These are phyloP conservation scores for Hycleus phaleratus DNA, from an alignment of 1,140 invertebrate genomes.

Conservation along the genomic window DNA sequence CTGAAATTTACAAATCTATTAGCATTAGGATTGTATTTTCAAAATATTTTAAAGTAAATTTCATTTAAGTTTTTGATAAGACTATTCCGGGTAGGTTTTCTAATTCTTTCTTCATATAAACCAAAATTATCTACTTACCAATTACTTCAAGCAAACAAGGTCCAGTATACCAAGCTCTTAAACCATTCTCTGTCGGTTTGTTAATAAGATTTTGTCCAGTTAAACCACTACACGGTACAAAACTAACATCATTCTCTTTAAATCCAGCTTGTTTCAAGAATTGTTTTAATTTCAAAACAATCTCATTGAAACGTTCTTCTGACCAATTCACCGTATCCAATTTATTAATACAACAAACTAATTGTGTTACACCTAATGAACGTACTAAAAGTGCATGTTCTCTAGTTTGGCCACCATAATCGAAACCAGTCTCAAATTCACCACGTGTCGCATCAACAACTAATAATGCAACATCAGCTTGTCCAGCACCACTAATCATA, in stretches of 20 bases:
- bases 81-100: neutral
- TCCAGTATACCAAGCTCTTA: constrained; percentile 82
- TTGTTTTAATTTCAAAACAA: constrained; percentile 71
- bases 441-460: constrained; percentile 94
- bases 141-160: constrained; percentile 74
- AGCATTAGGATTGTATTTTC: neutral
- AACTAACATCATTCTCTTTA: constrained; percentile 79
- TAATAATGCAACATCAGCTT: constrained; percentile 93
- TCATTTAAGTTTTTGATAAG: too few species aligned
- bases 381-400: constrained; percentile 92
- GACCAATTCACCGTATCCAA: constrained; percentile 75
- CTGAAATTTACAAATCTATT: constrained; percentile 35
- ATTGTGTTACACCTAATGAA: constrained; percentile 83
- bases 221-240: constrained; percentile 92
- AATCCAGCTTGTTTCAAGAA: constrained; percentile 96
- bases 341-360: constrained; percentile 82
- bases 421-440: constrained; percentile 98
- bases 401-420: constrained; percentile 92
- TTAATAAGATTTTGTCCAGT: constrained; percentile 86
- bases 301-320: constrained; percentile 77
- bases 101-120: neutral
- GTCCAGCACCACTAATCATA: constrained; percentile 96
- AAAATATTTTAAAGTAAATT: neutral
- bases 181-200: constrained; percentile 54
- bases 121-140: constrained; percentile 44